Conservation (phyloP, 1,140 invertebrate genomes). For the Odontomachus brunneus region DNA sequence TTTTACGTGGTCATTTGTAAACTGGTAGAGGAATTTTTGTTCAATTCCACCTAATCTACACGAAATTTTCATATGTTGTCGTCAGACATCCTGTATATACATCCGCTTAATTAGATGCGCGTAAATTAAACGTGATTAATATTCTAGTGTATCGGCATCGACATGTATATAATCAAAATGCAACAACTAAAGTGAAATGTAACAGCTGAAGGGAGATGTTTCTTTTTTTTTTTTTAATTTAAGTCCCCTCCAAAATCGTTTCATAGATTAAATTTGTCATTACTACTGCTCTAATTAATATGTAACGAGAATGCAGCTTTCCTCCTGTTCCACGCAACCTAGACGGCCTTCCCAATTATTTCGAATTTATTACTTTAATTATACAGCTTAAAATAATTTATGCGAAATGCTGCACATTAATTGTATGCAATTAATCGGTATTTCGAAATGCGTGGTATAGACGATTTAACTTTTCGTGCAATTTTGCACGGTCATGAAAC, state of each 20-base stretch:
- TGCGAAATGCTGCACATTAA: conserved; percentile 33
- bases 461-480: conserved; percentile 38
- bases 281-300: conserved; percentile 42
- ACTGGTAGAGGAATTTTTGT: too few species aligned
- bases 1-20: too few species aligned
- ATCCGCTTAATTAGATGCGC: conserved; percentile 5
- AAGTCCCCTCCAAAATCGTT: too few species aligned
- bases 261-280: conserved; percentile 40
- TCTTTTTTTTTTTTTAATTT: too few species aligned
- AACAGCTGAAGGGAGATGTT: neutral
- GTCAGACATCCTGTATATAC: too few species aligned
- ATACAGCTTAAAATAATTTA: conserved; percentile 37
- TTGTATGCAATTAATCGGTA: conserved; percentile 40
- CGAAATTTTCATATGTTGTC: too few species aligned
- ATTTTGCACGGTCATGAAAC: conserved; percentile 29
- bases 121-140: conserved; percentile 3
- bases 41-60: too few species aligned
- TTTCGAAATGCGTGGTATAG: conserved; percentile 18
- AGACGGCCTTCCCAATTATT: conserved; percentile 38
- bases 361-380: conserved; percentile 51
- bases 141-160: too few species aligned
- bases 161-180: too few species aligned
- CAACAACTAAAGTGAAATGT: neutral
- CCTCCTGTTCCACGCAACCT: conserved; percentile 1
- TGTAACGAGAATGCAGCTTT: conserved; percentile 35